A percentile compares a stretch with the other conserved stretches of the same genome.
These are phyloP conservation scores for Neuroterus valhalla DNA, from an alignment of 1,140 invertebrate species.

Conservation along the genomic window DNA sequence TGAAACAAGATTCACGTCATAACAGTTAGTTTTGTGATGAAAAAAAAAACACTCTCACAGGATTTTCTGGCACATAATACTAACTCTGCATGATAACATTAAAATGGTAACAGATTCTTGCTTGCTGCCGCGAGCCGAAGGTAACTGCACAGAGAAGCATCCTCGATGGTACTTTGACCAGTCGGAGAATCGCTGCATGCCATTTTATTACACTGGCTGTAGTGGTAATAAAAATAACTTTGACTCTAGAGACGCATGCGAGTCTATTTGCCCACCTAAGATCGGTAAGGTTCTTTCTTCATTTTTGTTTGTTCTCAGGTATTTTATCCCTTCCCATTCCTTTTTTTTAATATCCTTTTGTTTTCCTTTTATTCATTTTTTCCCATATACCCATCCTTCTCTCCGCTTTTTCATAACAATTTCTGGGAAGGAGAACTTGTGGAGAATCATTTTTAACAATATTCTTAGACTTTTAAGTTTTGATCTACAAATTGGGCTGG, in stretches of 20 bases:
- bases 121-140: constrained; percentile 84
- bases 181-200: constrained; percentile 90
- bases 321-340: no score
- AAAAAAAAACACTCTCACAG: no score
- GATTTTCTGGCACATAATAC: constrained; percentile 28
- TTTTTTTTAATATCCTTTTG: no score
- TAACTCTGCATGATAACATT: constrained; percentile 70
- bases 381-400: no score
- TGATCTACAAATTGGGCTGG: no score
- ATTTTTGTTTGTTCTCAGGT: neutral
- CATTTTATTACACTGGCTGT: constrained; percentile 96
- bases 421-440: no score
- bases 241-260: constrained; percentile 85
- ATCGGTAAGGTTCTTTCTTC: constrained; percentile 80
- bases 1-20: no score
- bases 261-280: constrained; percentile 85
- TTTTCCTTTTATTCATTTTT: no score
- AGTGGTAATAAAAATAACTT: constrained; percentile 94
- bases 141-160: constrained; percentile 86
- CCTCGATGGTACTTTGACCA: constrained; percentile 92
- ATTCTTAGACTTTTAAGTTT: no score
- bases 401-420: no score
- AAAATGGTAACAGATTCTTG: constrained; percentile 82
- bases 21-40: no score
- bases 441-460: no score